These are phyloP conservation scores for Muschampia plurimacula DNA, from an alignment of 2,888 invertebrate genomes.

Conservation along the genomic window DNA sequence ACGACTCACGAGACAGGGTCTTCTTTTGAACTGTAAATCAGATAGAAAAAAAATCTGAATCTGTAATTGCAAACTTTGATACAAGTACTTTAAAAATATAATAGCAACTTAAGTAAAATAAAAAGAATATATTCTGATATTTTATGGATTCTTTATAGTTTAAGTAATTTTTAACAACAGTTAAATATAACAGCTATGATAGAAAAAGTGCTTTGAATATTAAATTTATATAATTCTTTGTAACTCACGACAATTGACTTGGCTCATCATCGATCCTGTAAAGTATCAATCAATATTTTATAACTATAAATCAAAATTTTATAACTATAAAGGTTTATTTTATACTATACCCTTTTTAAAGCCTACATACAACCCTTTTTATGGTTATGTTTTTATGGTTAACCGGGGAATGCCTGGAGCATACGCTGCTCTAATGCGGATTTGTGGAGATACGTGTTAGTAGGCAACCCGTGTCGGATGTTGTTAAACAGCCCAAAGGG, in stretches of 20 bases:
- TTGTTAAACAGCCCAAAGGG: too few species aligned
- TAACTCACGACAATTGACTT: constrained; percentile 14
- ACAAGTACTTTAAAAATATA: not conserved
- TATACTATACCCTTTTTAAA: not conserved
- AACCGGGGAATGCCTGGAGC: too few species aligned
- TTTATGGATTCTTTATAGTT: not conserved
- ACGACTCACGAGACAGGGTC: constrained; percentile 29
- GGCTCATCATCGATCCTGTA: constrained; percentile 23
- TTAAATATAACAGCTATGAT: not conserved
- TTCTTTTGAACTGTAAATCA: constrained; percentile 22
- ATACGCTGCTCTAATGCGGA: too few species aligned
- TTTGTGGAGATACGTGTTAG: too few species aligned
- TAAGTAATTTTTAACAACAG: not conserved
- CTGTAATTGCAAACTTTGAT: not conserved
- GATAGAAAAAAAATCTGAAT: not conserved
- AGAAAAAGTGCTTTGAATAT: not conserved
- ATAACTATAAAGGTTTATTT: too few species aligned
- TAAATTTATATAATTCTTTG: constrained; percentile 1
- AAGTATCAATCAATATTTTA: constrained; percentile 8
- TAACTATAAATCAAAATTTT: not conserved
- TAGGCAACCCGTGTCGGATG: too few species aligned
- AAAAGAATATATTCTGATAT: not conserved
- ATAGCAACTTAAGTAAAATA: not conserved
- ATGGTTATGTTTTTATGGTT: too few species aligned
- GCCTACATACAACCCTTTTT: not conserved